These are phyloP conservation scores for Campylomormyrus tamandua DNA, from an alignment of 2,113 vertebrate genomes.

Conservation along the genomic window DNA sequence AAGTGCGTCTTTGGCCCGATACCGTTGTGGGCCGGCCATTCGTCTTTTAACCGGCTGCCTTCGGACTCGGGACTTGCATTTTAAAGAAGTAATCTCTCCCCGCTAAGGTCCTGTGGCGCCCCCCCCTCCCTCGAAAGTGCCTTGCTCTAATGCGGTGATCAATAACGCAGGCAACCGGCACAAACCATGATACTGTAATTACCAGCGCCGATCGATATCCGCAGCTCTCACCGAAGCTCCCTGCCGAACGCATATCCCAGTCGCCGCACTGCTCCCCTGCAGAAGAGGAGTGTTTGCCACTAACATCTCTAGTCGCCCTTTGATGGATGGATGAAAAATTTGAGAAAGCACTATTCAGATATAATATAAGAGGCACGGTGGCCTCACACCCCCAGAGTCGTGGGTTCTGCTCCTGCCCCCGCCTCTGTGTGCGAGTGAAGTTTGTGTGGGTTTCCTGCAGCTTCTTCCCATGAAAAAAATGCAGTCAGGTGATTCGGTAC, in stretches of 20 bases:
- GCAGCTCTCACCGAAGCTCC: background rate
- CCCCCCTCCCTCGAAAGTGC: background rate
- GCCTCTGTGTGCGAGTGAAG: background rate
- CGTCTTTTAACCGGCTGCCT: background rate
- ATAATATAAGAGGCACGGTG: background rate
- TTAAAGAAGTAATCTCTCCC: slow-evolving; percentile 3
- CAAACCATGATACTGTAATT: slow-evolving; percentile 20
- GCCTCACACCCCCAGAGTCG: background rate
- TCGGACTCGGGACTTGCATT: background rate
- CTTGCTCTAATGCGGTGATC: slow-evolving; percentile 10
- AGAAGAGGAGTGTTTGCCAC: background rate
- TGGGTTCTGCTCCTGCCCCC: background rate
- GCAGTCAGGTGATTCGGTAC: background rate
- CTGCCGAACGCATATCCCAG: background rate
- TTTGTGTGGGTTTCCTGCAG: background rate
- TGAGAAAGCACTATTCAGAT: background rate
- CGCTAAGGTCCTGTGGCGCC: background rate
- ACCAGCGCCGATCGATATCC: background rate
- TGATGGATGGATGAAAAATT: background rate
- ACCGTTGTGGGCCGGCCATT: too few species aligned
- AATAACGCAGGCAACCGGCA: slow-evolving; percentile 12
- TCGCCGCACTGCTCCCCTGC: background rate
- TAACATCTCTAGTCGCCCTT: background rate
- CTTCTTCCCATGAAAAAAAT: background rate
- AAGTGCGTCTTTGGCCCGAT: background rate